These are phyloP conservation scores for Bungarus multicinctus DNA, from an alignment of 2,113 vertebrate genomes.

Conservation along the genomic window DNA sequence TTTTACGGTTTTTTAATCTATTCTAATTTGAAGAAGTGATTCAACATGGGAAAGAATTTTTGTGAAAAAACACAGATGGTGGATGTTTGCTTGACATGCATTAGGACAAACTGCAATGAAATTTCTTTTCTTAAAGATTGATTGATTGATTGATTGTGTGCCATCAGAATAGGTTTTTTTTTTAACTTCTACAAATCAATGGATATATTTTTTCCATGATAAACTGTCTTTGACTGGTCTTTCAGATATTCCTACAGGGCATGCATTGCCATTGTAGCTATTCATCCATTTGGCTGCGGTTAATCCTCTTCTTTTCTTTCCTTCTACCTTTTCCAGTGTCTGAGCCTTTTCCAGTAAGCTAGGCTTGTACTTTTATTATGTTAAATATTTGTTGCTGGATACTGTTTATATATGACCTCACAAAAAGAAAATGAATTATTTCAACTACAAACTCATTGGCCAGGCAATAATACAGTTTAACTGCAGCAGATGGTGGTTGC, in stretches of 20 bases:
- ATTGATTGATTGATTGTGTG: not conserved
- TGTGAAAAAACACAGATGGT: not conserved
- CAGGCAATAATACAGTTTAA: constrained; percentile 2
- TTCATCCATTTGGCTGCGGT: not conserved
- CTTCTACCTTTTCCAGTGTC: not conserved
- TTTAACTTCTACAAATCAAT: not conserved
- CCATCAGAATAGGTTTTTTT: not conserved
- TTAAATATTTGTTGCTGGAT: not conserved
- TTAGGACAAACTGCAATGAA: not conserved
- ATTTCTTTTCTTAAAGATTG: not conserved
- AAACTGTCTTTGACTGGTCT: not conserved
- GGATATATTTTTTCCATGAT: not conserved
- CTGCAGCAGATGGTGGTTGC: constrained; percentile 1
- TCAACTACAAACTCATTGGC: not conserved
- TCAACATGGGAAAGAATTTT: not conserved
- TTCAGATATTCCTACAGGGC: not conserved
- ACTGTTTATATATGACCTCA: not conserved
- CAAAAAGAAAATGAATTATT: constrained; percentile 5
- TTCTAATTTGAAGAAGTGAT: not conserved
- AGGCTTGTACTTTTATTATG: not conserved
- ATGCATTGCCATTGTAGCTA: not conserved
- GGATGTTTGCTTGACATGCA: not conserved
- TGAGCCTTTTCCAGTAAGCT: not conserved
- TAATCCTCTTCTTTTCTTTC: not conserved
- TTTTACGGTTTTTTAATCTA: not conserved